phyloP scores from a whole-genome alignment of 1,140 invertebrate species.

The Potamilus streckersoni region DNA sequence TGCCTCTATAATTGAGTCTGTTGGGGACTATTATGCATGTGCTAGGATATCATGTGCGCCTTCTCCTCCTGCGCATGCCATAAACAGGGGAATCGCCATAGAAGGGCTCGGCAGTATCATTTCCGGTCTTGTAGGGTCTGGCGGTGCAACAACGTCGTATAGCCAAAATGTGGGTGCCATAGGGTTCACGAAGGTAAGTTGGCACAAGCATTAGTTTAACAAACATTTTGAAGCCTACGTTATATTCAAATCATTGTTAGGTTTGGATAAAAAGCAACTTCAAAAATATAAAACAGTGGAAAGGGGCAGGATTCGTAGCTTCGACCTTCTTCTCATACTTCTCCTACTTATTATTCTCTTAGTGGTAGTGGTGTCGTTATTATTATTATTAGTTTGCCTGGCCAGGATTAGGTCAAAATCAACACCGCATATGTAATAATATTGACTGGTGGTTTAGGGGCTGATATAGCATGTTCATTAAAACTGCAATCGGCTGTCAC shows the following conservation, averaged over 20 bases:
- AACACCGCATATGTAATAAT: too few relatives aligned
- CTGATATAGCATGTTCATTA: too few relatives aligned
- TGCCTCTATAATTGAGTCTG: constrained; percentile 87
- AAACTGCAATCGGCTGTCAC: too few relatives aligned
- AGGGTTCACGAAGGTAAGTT: constrained; percentile 74
- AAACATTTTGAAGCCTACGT: not conserved
- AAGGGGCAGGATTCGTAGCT: not conserved
- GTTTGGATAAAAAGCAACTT: not conserved
- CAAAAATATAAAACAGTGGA: not conserved
- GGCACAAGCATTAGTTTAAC: too few relatives aligned
- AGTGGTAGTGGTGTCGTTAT: not conserved
- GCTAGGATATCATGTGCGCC: constrained; percentile 83
- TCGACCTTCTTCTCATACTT: not conserved
- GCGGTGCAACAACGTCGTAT: constrained; percentile 88
- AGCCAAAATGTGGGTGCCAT: constrained; percentile 90
- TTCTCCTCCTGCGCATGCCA: constrained; percentile 86
- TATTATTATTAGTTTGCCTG: not conserved
- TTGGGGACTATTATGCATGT: constrained; percentile 91
- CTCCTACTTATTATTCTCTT: not conserved
- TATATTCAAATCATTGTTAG: not conserved
- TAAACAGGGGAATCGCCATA: constrained; percentile 72
- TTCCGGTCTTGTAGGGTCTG: constrained; percentile 84
- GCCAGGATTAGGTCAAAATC: not conserved
- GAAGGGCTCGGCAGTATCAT: constrained; percentile 88
- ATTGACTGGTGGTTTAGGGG: too few relatives aligned